Percentiles rank a stretch among this genome's conserved stretches.
These are phyloP conservation scores for Trichomalopsis sarcophagae DNA, from an alignment of 1,140 invertebrate genomes.

Conservation along the genomic window DNA sequence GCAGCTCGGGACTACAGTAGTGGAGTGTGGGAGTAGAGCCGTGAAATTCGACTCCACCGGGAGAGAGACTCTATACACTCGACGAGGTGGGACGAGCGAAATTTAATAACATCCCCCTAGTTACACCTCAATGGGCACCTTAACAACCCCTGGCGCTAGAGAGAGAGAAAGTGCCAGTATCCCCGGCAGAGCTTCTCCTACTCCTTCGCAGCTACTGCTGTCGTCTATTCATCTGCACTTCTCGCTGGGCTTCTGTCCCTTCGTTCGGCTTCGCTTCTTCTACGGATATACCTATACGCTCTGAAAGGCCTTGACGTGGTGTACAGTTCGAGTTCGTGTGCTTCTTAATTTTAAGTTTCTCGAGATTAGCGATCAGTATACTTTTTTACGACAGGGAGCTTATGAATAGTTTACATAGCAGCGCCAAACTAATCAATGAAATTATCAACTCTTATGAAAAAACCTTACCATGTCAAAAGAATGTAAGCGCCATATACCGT, in stretches of 20 bases:
- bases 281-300: background rate
- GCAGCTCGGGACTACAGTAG: background rate
- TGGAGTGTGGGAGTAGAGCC: constrained; percentile 16
- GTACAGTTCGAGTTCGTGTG: too few species aligned
- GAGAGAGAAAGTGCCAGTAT: constrained; percentile 41
- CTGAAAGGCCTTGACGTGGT: background rate
- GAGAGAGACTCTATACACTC: constrained; percentile 45
- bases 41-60: constrained; percentile 47
- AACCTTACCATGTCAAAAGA: background rate
- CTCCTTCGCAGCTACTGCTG: background rate
- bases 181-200: constrained; percentile 9
- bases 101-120: constrained; percentile 77
- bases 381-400: too few species aligned
- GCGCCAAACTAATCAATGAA: background rate
- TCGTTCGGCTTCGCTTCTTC: background rate
- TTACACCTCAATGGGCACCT: constrained; percentile 76
- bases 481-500: background rate
- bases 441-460: too few species aligned
- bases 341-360: too few species aligned
- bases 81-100: constrained; percentile 66
- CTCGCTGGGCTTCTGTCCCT: constrained; percentile 29
- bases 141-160: constrained; percentile 69
- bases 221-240: constrained; percentile 48
- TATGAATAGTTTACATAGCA: too few species aligned
- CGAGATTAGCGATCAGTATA: too few species aligned